A percentile compares a stretch with the other conserved stretches of the same genome.
phyloP scores from a whole-genome alignment of 2,888 invertebrate species.

The Ophioninae sp. region DNA sequence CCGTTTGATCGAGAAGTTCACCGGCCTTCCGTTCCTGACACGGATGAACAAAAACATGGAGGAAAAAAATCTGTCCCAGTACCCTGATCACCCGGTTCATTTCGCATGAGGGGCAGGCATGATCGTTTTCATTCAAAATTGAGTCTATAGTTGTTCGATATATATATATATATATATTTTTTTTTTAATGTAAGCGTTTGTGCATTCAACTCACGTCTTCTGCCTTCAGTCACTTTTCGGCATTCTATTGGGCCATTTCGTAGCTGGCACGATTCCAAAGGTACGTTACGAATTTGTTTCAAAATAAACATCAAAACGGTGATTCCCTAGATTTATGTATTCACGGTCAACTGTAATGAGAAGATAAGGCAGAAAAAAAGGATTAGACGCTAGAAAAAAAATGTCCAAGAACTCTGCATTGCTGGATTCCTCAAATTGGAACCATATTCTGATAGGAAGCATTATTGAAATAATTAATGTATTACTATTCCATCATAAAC shows the following conservation, averaged over 20 bases:
- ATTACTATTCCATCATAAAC: no score
- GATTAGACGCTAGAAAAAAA: neutral
- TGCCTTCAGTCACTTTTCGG: neutral
- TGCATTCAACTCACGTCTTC: neutral
- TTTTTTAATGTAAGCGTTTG: neutral
- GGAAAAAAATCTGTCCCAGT: slow-evolving; percentile 64
- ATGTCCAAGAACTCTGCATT: no score
- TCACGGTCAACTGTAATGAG: neutral
- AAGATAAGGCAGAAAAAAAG: neutral
- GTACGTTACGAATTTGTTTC: neutral
- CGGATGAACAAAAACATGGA: slow-evolving; percentile 78
- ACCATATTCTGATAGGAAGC: no score
- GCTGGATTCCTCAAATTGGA: no score
- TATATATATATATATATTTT: no score
- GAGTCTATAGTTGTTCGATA: neutral
- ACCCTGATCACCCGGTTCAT: slow-evolving; percentile 61
- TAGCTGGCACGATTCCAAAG: neutral
- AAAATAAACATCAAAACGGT: neutral
- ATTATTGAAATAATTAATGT: no score
- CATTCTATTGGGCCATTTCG: neutral
- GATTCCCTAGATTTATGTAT: neutral
- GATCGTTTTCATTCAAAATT: slow-evolving; percentile 37
- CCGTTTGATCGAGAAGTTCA: slow-evolving; percentile 80
- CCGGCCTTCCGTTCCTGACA: slow-evolving; percentile 80
- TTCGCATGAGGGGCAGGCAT: slow-evolving; percentile 44